Percentiles rank a stretch among this genome's conserved stretches.
Evolutionary conservation across 1,140 invertebrate species (phyloP).

Genomic region (Melanaphis sacchari): DNA sequence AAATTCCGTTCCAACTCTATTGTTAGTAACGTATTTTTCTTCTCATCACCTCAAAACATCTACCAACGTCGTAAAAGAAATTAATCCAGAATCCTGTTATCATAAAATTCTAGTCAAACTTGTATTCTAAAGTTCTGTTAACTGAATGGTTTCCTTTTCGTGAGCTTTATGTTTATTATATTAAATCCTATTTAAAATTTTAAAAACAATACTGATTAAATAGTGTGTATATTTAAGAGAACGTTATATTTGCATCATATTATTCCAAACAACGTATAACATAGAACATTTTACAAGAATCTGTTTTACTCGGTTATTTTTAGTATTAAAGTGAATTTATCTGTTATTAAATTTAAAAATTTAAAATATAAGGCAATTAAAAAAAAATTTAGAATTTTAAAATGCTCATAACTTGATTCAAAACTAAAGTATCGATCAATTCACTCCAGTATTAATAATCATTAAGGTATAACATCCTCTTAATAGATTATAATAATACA

Average conservation of each 20-base stretch:
- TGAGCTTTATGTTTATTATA: background rate
- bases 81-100: background rate
- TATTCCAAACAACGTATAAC: too few relatives aligned
- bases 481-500: background rate
- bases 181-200: background rate
- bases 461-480: background rate
- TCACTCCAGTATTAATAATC: background rate
- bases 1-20: background rate
- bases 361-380: background rate
- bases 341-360: too few relatives aligned
- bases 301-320: too few relatives aligned
- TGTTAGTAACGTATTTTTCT: background rate
- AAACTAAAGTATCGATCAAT: background rate
- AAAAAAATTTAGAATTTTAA: background rate
- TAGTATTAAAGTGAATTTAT: too few relatives aligned
- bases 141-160: background rate
- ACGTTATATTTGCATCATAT: too few relatives aligned
- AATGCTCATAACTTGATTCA: background rate
- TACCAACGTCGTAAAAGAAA: background rate
- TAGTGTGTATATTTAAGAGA: too few relatives aligned
- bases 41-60: background rate
- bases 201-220: too few relatives aligned
- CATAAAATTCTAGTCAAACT: background rate
- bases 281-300: too few relatives aligned
- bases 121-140: background rate